Evolutionary conservation across 1,140 invertebrate genomes (phyloP).

Genomic region (Macrosteles quadrilineatus): DNA sequence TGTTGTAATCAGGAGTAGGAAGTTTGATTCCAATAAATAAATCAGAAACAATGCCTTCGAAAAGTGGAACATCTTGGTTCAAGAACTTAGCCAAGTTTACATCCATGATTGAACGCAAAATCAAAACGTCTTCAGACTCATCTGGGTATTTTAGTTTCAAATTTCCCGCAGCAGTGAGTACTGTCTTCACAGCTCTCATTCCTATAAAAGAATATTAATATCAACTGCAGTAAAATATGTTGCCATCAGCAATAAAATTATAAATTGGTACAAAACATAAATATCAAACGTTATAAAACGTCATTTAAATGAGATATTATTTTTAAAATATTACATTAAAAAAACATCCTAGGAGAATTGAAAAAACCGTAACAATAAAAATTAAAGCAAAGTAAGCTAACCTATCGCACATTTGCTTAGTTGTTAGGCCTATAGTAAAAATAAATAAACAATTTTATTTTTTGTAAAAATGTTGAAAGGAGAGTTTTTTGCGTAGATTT

Average conservation of each 20-base stretch:
- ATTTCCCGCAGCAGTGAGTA: slow-evolving; percentile 82
- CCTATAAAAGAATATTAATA: slow-evolving; percentile 38
- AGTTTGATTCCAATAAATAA: slow-evolving; percentile 81
- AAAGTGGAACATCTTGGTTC: slow-evolving; percentile 83
- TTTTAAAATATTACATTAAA: background rate
- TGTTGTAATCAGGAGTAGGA: slow-evolving; percentile 71
- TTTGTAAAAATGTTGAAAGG: no score
- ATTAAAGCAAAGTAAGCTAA: no score
- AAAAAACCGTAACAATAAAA: no score
- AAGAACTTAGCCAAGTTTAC: slow-evolving; percentile 94
- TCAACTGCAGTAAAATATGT: background rate
- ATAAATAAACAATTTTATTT: no score
- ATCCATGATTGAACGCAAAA: slow-evolving; percentile 85
- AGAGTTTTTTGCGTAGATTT: no score
- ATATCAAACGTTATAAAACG: background rate
- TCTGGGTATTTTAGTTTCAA: slow-evolving; percentile 81
- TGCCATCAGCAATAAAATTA: background rate
- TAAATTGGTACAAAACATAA: background rate
- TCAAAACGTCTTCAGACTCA: slow-evolving; percentile 74
- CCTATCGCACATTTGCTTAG: no score
- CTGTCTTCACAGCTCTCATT: slow-evolving; percentile 81
- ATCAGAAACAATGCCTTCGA: slow-evolving; percentile 89
- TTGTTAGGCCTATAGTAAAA: no score
- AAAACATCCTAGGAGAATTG: no score
- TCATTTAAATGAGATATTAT: background rate